Evolutionary conservation across 2,113 vertebrate genomes (phyloP), one percentile per base, ranked within the genome.

Genomic region (Tachysurus fulvidraco): DNA sequence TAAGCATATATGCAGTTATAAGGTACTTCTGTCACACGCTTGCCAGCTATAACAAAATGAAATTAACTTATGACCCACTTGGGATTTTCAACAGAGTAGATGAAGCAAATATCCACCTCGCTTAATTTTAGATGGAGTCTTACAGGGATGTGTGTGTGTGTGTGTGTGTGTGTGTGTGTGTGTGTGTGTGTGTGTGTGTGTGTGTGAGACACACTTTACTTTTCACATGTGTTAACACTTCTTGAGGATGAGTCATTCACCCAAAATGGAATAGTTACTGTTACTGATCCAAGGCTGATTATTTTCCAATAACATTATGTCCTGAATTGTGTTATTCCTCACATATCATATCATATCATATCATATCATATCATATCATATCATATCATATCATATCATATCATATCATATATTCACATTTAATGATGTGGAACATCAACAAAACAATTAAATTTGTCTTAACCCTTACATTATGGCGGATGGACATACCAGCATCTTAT

Each of bases 61-160:
- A 19, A 57, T 54, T 36, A 89, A 83, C 88, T 88, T 89, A 71
- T 86, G 55, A 86, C 83, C 64, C 46, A 80, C 50, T 67, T 80
- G 55, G 30, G 81, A 44, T 30, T 86, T 81, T 62, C 23, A 36
- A 64, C 79, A 21, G 50, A 55, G 60, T 65, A 44, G n/a, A 59
- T 14, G 19, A 76, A 59, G 30, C 81, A 83, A 80, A 54, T 44
- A n/a, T 13, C 41, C 64, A 62, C 74, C 28, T 71, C 30, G 50
- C 50, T 59, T 36, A 4, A 41, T 52, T 76, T 85, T 16, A n/a
- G 54, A 71, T 19, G 4, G 81, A 79, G 57, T 36, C 46, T 23
- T 50, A 62, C 73, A 54, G 73, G 25, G 46, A 55, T 55, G 23
- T 36, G n/a, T 19, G 28, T 64, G 46, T 50, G 46, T 50, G 46